phyloP scores from a whole-genome alignment of 2,797 vertebrate genomes.

The Eulemur albifrons region DNA sequence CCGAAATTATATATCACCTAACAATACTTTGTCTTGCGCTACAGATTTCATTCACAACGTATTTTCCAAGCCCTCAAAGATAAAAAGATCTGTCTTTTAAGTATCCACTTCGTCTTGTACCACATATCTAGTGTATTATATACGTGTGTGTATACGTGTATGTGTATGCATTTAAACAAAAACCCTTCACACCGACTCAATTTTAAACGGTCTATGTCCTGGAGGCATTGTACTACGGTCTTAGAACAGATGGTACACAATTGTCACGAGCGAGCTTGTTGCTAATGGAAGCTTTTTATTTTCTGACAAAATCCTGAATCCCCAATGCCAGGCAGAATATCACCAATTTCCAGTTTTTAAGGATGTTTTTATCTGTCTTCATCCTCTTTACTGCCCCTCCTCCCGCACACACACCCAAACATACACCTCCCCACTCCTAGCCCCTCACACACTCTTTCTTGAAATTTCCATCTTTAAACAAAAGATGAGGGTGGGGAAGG shows the following conservation, averaged over 20 bases:
- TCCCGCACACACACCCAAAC: neutral
- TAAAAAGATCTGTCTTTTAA: neutral
- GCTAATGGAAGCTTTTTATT: slow-evolving; percentile 52
- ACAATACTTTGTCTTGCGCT: slow-evolving; percentile 60
- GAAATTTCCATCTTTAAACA: slow-evolving; percentile 74
- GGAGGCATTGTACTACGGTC: neutral
- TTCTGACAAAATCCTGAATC: slow-evolving; percentile 54
- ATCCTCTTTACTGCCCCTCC: neutral
- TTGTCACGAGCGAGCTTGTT: neutral
- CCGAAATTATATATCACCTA: neutral
- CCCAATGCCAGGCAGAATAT: neutral
- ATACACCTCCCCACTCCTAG: slow-evolving; percentile 27
- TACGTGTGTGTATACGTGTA: no score
- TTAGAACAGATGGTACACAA: slow-evolving; percentile 45
- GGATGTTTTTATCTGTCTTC: neutral
- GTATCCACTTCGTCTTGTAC: neutral
- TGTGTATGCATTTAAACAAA: neutral
- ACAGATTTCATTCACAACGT: slow-evolving; percentile 34
- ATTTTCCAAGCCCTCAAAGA: neutral
- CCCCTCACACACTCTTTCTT: slow-evolving; percentile 26
- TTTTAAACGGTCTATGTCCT: slow-evolving; percentile 25
- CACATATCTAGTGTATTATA: neutral
- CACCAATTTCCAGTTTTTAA: slow-evolving; percentile 39
- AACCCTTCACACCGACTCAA: neutral
- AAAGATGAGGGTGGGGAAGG: slow-evolving; percentile 59